Base-by-base conservation (phyloP, 2,113 vertebrate genomes). In the Microcebus jonahi region DNA sequence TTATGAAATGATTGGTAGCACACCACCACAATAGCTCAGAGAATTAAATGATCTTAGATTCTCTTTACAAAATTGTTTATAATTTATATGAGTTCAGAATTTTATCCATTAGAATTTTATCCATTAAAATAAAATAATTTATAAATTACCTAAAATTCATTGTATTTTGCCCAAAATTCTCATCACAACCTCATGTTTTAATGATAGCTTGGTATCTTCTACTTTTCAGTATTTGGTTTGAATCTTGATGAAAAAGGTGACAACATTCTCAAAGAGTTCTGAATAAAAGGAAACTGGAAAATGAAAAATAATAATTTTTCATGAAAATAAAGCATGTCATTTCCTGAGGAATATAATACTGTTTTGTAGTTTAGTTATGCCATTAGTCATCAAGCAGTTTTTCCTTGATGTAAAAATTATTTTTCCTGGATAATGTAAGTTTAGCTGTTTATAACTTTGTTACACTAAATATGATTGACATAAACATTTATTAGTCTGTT, bases 401-500 rank as follows among this genome's bases (percentile, higher is more conserved):
- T 97, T 90, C 85, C 68, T 76, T 85, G 71, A 42, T 94, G 12
- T 94, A 90, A 96, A 96, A 95, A 95, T 70, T 88, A 82, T 81
- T 90, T 67, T 95, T 90, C 23, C 23, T 36, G 15, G 93, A 57
- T 86, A 93, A 73, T 77, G 25, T n/a, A 94, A 67, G 15, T 85
- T 87, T 96, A 96, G 48, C 42, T 83, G 34, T 88, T 90, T 92
- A 70, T 97, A 88, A 94, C 55, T 92, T 93, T 94, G 59, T 83
- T 95, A 94, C 88, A 89, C n/a, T 81, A 96, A 97, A 87, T 80
- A 63, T 94, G 80, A 97, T 90, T 96, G 79, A 88, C 83, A 87
- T 75, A 91, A 97, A 95, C 76, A 90, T 86, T 97, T 95, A 97
- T 97, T 94, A 96, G 70, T 59, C 42, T 91, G 45, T 85, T 97